phyloP scores from a whole-genome alignment of 64 coral and sea anemone genomes.

The Actinia tenebrosa region DNA sequence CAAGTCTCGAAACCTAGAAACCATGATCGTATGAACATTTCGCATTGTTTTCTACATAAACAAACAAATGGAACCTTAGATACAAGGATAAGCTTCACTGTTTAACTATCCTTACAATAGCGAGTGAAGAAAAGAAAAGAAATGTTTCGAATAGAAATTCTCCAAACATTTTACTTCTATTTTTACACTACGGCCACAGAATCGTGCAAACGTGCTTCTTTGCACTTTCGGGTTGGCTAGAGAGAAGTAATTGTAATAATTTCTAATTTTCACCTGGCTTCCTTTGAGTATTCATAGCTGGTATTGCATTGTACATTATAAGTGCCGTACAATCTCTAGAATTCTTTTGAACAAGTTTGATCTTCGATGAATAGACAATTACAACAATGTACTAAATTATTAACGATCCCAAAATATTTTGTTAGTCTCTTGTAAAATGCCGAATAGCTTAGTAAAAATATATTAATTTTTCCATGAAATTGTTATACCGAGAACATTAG shows the following conservation, averaged over 20 bases:
- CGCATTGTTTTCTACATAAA: not conserved
- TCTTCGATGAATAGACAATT: not conserved
- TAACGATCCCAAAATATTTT: not conserved
- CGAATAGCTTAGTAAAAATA: slow-evolving; percentile 13
- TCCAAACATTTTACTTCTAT: not conserved
- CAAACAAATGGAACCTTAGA: not conserved
- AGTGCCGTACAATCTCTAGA: not conserved
- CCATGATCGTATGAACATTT: not conserved
- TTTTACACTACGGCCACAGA: too few species aligned
- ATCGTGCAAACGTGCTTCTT: too few species aligned
- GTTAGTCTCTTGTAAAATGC: slow-evolving; percentile 13
- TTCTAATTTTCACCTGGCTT: not conserved
- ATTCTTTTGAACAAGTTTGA: not conserved
- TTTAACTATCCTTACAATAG: not conserved
- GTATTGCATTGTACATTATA: not conserved
- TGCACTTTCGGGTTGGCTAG: too few species aligned
- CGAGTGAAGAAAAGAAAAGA: not conserved
- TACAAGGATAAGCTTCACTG: not conserved
- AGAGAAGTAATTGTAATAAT: not conserved
- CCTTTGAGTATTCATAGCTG: not conserved
- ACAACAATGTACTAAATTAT: not conserved
- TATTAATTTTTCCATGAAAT: not conserved
- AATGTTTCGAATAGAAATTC: not conserved
- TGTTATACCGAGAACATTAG: not conserved
- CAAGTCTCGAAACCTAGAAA: not conserved